Base-by-base conservation (phyloP, 1,140 invertebrate genomes). In the Papilio polytes region DNA sequence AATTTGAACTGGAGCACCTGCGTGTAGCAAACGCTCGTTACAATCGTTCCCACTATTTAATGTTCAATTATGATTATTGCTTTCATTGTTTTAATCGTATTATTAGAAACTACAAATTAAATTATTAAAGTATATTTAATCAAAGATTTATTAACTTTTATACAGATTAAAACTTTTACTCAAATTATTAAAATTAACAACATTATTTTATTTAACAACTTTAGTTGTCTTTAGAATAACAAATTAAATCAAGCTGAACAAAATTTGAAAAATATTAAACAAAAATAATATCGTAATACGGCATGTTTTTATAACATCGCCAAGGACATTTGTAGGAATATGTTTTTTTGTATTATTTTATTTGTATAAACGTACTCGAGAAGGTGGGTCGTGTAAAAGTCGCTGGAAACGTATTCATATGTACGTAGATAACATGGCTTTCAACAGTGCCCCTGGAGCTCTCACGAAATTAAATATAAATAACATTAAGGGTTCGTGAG, bases 381-480 rank as follows among this genome's bases (percentile, higher is more conserved):
- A 70, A 70, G 63, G 22, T 70, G 26, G 26, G 22, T 70, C 10
- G 63, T 70, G 63, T 70, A 70, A 70, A 70, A 70, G 63, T 70
- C 63, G 63, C 2, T 56, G 13, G 44, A 53, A 53, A 36, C 22
- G 12, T 78, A 59, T 59, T 63, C 41, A 44, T 77, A 44, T 76
- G n/a, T 76, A 66, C 74, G 66, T 78, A 72, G 78, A 41, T 44
- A 83, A 79, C 80, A 74, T 80, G 56, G 80, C 70, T 79, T 72
- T 81, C 73, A 74, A 78, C 74, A 48, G 56, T 74, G 77, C 83
- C 84, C 59, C 78, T 63, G 74, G 74, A 80, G 72, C 84, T 86
- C 80, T 51, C 74, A 80, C 81, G 48, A 81, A 88, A 90, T 92
- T 87, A 92, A 89, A 92, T 88, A 91, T 91, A 90, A 91, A 92